Evolutionary conservation across 2,888 invertebrate species (phyloP), one percentile per base, ranked within the genome.

Genomic region (Cryptosula pallasiana): DNA sequence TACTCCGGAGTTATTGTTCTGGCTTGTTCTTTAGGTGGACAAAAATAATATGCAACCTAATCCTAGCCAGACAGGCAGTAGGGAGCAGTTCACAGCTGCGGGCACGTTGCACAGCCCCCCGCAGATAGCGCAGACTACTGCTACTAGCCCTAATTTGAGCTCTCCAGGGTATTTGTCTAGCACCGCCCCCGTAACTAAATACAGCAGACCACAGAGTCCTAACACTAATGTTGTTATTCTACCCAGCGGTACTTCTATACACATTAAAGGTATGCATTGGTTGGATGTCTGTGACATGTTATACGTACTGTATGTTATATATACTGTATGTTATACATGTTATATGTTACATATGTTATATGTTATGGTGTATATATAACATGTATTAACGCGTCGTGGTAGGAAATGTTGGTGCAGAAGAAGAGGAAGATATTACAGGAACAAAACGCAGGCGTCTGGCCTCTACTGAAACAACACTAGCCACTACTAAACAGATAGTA

Each of bases 41-140:
- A 89, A 89, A 77, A 91, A 91, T 83, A 88, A 79, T 0, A 74
- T 78, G 0, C 75, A 83, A 71, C 81, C 82, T 1, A 78, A 77
- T 36, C 82, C 83, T 25, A 77, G 79, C 36, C 76, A 76, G 55
- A 82, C 83, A 27, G 81, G 79, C 13, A 79, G 77, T 27, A 63
- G 27, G 34, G 63, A 63, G 27, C 63, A 32, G 63, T 32, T 63
- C 32, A 32, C 63, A 25, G 27, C 27, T 20, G 13, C 63, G 29
- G 63, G 63, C n/a, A 63, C 32, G 3, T 32, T 63, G 5, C 27
- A 9, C 32, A 63, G 27, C 63, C 63, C 63, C 3, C 63, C 63
- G 13, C 32, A 27, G 32, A 32, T 63, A 2, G 9, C 5, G 16
- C 32, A 27, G 5, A 5, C 63, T 9, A 5, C 63, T 9, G 13